These are phyloP conservation scores for Ctenopoma kingsleyae DNA, from an alignment of 2,797 vertebrate genomes.

Conservation along the genomic window DNA sequence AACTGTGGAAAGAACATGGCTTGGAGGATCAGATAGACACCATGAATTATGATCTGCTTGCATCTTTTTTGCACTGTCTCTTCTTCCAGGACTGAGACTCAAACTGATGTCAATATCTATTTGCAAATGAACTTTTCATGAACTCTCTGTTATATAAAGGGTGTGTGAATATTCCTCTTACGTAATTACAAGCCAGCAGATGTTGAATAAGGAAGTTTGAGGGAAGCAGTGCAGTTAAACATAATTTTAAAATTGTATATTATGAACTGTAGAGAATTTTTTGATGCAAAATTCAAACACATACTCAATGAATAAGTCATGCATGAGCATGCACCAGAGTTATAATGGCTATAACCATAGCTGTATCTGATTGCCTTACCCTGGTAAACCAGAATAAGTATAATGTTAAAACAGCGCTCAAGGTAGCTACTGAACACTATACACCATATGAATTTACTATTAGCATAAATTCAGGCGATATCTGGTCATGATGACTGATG, in stretches of 20 bases:
- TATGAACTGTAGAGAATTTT: constrained; percentile 22
- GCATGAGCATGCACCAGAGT: constrained; percentile 67
- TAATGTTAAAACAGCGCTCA: constrained; percentile 47
- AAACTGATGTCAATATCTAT: constrained; percentile 60
- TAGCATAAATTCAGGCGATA: constrained; percentile 51
- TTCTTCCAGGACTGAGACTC: constrained; percentile 28
- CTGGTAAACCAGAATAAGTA: constrained; percentile 59
- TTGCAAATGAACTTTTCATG: constrained; percentile 25
- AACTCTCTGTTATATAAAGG: constrained; percentile 10
- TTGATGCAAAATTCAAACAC: constrained; percentile 29
- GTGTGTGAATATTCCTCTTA: constrained; percentile 9
- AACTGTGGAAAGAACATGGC: background rate
- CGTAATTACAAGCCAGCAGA: constrained; percentile 48
- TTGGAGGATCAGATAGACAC: constrained; percentile 2
- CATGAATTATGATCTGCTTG: constrained; percentile 20
- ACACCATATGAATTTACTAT: constrained; percentile 30
- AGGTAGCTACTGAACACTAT: constrained; percentile 59
- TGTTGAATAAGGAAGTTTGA: constrained; percentile 14
- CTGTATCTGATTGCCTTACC: constrained; percentile 81
- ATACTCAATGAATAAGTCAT: constrained; percentile 24
- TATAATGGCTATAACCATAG: constrained; percentile 57
- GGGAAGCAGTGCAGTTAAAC: constrained; percentile 1
- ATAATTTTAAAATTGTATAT: constrained; percentile 35
- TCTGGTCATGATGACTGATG: constrained; percentile 49
- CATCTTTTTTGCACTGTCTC: constrained; percentile 42